These are phyloP conservation scores for Asteroscopus sphinx DNA, from an alignment of 2,888 invertebrate species.

Conservation along the genomic window DNA sequence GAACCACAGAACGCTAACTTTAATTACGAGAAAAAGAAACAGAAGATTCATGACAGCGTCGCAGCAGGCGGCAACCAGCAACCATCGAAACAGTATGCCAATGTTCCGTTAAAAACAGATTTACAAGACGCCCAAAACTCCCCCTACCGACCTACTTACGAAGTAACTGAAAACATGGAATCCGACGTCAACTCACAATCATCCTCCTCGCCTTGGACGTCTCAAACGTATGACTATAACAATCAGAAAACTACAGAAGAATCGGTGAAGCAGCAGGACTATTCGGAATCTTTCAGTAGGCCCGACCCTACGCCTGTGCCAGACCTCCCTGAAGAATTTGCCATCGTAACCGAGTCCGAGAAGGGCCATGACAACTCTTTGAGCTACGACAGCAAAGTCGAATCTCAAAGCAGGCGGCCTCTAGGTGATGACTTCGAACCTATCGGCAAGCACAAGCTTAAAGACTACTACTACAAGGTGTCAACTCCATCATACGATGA, in stretches of 20 bases:
- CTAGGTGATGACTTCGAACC: slow-evolving; percentile 85
- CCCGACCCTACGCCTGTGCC: slow-evolving; percentile 73
- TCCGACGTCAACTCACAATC: slow-evolving; percentile 76
- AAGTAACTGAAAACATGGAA: slow-evolving; percentile 83
- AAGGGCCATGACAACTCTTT: slow-evolving; percentile 83
- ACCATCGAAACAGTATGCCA: slow-evolving; percentile 73
- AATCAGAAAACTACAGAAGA: slow-evolving; percentile 73
- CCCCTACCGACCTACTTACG: slow-evolving; percentile 78
- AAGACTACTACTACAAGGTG: slow-evolving; percentile 85
- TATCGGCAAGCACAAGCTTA: slow-evolving; percentile 81
- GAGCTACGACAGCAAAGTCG: slow-evolving; percentile 79
- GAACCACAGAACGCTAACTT: slow-evolving; percentile 69
- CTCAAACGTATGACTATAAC: slow-evolving; percentile 70
- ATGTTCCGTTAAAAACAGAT: slow-evolving; percentile 66
- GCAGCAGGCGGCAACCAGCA: slow-evolving; percentile 79
- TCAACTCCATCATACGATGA: slow-evolving; percentile 81
- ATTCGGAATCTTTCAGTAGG: slow-evolving; percentile 66
- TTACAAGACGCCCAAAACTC: slow-evolving; percentile 62
- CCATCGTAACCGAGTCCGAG: slow-evolving; percentile 83
- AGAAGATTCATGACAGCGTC: slow-evolving; percentile 76
- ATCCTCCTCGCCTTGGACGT: slow-evolving; percentile 78
- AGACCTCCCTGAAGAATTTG: slow-evolving; percentile 79
- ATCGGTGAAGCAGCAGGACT: slow-evolving; percentile 69
- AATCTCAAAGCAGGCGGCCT: slow-evolving; percentile 85
- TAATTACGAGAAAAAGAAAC: slow-evolving; percentile 76